phyloP scores from a whole-genome alignment of 2,797 vertebrate genomes.

The Hydrolagus colliei region DNA sequence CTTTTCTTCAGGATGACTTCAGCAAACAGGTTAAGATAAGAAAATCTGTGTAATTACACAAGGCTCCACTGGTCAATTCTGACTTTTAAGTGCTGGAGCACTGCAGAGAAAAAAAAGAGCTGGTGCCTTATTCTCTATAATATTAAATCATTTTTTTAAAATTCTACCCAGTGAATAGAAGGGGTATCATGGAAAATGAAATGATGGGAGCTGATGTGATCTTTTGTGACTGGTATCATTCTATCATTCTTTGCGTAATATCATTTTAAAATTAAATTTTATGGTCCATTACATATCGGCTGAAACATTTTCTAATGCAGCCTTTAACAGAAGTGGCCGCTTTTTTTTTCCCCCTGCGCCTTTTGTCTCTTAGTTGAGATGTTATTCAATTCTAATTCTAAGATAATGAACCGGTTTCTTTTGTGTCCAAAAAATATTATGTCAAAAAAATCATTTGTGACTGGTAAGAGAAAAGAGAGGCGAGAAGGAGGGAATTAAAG shows the following conservation, averaged over 20 bases:
- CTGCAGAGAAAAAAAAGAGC: constrained; percentile 42
- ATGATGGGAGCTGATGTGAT: constrained; percentile 57
- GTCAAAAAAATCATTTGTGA: constrained; percentile 64
- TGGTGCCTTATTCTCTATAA: constrained; percentile 52
- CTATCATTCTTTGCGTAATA: constrained; percentile 76
- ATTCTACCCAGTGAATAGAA: constrained; percentile 59
- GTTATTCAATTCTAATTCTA: constrained; percentile 84
- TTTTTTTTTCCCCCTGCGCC: constrained; percentile 53
- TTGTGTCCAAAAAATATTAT: constrained; percentile 57
- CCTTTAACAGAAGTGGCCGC: constrained; percentile 77
- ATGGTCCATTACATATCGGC: constrained; percentile 87
- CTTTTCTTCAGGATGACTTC: constrained; percentile 64
- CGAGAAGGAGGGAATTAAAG: background rate
- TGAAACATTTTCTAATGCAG: constrained; percentile 77
- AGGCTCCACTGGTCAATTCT: constrained; percentile 73
- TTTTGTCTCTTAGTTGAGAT: constrained; percentile 70
- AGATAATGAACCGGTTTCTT: constrained; percentile 79
- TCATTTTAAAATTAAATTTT: constrained; percentile 98
- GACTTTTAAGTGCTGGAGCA: constrained; percentile 64
- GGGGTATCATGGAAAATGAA: constrained; percentile 59
- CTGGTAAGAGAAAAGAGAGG: constrained; percentile 40
- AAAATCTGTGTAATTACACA: constrained; percentile 80
- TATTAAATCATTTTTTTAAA: constrained; percentile 57
- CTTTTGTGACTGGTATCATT: constrained; percentile 71
- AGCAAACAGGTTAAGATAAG: constrained; percentile 76